phyloP scores from a whole-genome alignment of 2,113 vertebrate genomes.

The Nyctereutes procyonoides region DNA sequence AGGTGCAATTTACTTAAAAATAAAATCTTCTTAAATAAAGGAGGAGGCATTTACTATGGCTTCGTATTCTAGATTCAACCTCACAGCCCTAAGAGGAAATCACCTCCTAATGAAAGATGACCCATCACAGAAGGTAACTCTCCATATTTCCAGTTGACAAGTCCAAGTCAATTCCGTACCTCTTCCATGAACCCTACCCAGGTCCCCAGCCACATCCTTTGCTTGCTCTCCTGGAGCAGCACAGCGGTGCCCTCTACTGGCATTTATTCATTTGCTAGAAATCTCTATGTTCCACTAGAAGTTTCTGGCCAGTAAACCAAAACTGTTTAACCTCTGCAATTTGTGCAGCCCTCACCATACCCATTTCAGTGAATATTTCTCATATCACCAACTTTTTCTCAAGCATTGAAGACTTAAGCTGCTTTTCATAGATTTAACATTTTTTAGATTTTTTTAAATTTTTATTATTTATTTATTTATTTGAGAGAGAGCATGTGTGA shows the following conservation, averaged over 20 bases:
- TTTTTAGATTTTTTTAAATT: not conserved
- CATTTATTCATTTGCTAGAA: not conserved
- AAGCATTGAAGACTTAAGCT: not conserved
- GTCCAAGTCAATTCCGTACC: not conserved
- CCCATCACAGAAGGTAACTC: not conserved
- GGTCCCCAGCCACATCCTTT: not conserved
- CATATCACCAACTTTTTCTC: not conserved
- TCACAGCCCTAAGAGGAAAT: not conserved
- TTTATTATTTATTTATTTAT: too few species aligned
- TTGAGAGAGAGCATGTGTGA: too few species aligned
- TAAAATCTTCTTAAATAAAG: not conserved
- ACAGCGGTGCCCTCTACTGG: not conserved
- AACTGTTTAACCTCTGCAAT: not conserved
- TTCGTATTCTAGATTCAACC: constrained; percentile 22
- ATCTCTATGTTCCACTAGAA: not conserved
- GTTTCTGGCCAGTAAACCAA: not conserved
- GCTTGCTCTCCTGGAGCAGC: not conserved
- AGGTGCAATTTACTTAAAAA: not conserved
- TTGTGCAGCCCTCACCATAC: not conserved
- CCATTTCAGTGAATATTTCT: not conserved
- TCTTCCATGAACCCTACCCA: not conserved
- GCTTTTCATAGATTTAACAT: not conserved
- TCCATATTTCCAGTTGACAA: not conserved
- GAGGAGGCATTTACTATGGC: not conserved
- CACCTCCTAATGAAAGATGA: not conserved